Conservation (phyloP, 2,113 vertebrate species). For the Cebus imitator region DNA sequence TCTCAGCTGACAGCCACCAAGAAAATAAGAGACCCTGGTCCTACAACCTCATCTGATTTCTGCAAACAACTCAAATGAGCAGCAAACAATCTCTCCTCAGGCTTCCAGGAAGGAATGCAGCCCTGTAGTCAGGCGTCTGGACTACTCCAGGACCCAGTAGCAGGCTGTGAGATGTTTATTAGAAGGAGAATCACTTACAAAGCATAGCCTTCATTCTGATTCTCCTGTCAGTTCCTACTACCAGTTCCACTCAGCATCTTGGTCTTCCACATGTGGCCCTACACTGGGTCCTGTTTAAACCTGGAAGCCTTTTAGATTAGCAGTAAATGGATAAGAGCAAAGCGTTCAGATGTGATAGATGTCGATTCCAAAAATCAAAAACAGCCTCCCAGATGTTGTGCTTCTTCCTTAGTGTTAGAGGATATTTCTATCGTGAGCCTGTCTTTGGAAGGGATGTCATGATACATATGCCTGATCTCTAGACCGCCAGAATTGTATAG, state of each 20-base stretch:
- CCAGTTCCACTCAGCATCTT: not conserved
- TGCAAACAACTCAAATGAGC: not conserved
- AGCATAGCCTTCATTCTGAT: not conserved
- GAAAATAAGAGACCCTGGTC: not conserved
- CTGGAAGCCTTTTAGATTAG: not conserved
- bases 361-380: not conserved
- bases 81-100: not conserved
- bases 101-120: not conserved
- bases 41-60: not conserved
- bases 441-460: not conserved
- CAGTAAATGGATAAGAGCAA: not conserved
- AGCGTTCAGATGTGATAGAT: not conserved
- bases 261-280: not conserved
- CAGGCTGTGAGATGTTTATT: not conserved
- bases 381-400: not conserved
- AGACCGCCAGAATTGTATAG: not conserved
- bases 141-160: not conserved
- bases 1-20: not conserved
- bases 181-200: not conserved
- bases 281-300: not conserved
- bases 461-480: not conserved
- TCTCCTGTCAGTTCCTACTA: not conserved
- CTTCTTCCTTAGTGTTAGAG: not conserved
- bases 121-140: not conserved
- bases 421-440: not conserved